Conservation (phyloP, 1,140 invertebrate species). For the Drosophila santomea region DNA sequence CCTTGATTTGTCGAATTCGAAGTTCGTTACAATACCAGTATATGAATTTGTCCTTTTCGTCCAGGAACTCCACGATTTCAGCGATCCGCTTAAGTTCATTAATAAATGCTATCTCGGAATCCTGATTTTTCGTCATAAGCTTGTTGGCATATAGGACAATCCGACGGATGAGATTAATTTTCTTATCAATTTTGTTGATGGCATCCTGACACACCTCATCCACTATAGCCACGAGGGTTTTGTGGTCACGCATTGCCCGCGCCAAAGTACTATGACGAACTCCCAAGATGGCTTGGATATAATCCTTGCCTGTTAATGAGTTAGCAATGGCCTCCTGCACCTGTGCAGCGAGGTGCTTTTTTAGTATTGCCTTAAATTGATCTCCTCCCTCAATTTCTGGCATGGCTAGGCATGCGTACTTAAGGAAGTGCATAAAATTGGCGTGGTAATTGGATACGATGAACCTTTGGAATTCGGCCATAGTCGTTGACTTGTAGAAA, state of each 20-base stretch:
- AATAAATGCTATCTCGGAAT: background rate
- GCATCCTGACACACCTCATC: background rate
- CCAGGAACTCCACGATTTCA: background rate
- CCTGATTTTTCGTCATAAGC: background rate
- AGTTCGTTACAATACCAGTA: background rate
- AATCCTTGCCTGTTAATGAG: conserved; percentile 2
- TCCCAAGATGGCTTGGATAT: conserved; percentile 4
- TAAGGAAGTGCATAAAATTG: conserved; percentile 16
- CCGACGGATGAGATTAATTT: background rate
- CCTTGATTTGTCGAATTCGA: background rate
- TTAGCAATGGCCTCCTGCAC: background rate
- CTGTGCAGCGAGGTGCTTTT: background rate
- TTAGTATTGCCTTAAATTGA: background rate
- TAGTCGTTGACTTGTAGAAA: conserved; percentile 6
- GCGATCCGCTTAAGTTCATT: conserved; percentile 12
- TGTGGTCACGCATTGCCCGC: conserved; percentile 10
- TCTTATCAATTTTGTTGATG: background rate
- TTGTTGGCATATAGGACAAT: conserved; percentile 7
- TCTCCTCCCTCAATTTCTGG: conserved; percentile 5
- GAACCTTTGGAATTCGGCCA: background rate
- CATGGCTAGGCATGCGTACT: conserved; percentile 25
- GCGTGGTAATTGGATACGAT: background rate
- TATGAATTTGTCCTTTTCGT: conserved; percentile 4
- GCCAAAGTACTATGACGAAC: background rate
- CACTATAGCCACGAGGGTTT: background rate